Percentiles rank a stretch among this genome's conserved stretches.
Evolutionary conservation across 2,797 vertebrate species (phyloP).

Genomic region (Cynopterus sphinx): DNA sequence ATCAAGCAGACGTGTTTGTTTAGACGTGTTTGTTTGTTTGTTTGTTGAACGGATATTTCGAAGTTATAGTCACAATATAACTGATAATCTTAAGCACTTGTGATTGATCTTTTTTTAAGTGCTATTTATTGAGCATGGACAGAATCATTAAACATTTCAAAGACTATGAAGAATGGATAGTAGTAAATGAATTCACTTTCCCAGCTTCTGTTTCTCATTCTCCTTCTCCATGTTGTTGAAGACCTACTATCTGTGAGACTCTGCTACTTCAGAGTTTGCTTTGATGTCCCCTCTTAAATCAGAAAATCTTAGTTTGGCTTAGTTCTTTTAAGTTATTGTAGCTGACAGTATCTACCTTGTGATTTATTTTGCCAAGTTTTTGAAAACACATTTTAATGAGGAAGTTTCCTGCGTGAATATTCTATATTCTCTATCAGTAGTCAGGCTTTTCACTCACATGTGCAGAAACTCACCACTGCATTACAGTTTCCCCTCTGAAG

Average conservation of each 20-base stretch:
- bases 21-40: not conserved
- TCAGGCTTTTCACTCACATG: not conserved
- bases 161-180: not conserved
- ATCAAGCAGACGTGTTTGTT: slow-evolving; percentile 3
- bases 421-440: not conserved
- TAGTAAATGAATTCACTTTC: not conserved
- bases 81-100: not conserved
- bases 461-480: not conserved
- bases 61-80: not conserved
- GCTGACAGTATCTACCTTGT: not conserved
- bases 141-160: not conserved
- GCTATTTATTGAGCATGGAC: not conserved
- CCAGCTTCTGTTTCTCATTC: not conserved
- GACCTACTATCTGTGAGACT: not conserved
- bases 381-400: not conserved
- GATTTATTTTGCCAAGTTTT: not conserved
- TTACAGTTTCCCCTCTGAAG: not conserved
- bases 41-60: not conserved
- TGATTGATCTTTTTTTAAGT: slow-evolving; percentile 23
- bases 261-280: not conserved
- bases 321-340: not conserved
- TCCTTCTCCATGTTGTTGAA: not conserved
- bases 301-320: not conserved
- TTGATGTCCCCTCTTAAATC: not conserved
- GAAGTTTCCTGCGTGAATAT: not conserved